Evolutionary conservation across 2,888 invertebrate species (phyloP).

Genomic region (Sipha maydis): DNA sequence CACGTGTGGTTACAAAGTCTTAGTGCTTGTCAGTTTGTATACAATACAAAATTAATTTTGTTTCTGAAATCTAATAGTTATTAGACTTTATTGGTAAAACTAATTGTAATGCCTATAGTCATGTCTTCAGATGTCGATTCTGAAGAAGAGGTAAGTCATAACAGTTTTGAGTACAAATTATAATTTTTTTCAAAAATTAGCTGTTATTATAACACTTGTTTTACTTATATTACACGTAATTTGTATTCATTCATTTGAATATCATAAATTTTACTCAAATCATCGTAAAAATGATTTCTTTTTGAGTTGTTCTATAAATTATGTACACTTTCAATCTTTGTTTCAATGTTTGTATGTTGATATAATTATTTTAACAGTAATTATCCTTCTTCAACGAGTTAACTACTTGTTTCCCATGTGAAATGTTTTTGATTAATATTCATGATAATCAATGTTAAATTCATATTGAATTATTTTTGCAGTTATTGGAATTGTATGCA

Average conservation of each 20-base stretch:
- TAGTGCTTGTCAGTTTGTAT: not conserved
- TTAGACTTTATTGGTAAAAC: not conserved
- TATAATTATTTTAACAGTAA: too few species aligned
- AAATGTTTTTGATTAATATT: not conserved
- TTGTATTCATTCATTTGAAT: too few species aligned
- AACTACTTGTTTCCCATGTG: too few species aligned
- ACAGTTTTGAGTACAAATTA: not conserved
- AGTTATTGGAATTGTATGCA: slow-evolving; percentile 91
- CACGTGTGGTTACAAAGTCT: not conserved
- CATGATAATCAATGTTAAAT: not conserved
- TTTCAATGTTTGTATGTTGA: too few species aligned
- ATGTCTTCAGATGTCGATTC: slow-evolving; percentile 53
- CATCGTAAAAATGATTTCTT: too few species aligned
- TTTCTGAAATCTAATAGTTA: not conserved
- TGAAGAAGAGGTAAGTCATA: slow-evolving; percentile 50
- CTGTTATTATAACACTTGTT: not conserved
- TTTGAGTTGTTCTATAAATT: too few species aligned
- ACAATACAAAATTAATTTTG: not conserved
- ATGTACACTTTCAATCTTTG: too few species aligned
- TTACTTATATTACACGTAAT: not conserved
- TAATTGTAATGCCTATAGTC: not conserved
- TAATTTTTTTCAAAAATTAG: not conserved
- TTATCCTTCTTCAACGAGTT: too few species aligned
- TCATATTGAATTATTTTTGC: slow-evolving; percentile 65
- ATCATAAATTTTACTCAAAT: too few species aligned